A percentile compares a stretch with the other conserved stretches of the same genome.
These are phyloP conservation scores for Tragelaphus imberbis DNA, from an alignment of 2,113 vertebrate genomes.

Conservation along the genomic window DNA sequence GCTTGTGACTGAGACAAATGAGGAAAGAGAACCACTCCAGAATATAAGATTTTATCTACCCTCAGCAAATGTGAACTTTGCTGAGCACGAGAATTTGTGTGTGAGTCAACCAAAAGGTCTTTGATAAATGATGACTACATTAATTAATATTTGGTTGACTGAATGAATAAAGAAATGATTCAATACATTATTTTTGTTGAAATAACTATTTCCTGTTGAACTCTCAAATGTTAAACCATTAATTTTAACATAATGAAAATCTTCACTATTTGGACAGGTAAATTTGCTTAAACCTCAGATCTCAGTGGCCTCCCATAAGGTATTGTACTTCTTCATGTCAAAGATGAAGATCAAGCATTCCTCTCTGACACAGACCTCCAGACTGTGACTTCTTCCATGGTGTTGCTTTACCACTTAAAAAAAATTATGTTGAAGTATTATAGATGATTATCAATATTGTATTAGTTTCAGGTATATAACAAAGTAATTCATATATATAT, in stretches of 20 bases:
- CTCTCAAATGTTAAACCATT: neutral
- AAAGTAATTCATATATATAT: neutral
- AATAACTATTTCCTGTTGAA: neutral
- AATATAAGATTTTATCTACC: neutral
- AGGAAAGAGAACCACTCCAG: neutral
- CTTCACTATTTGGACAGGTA: neutral
- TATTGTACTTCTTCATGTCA: neutral
- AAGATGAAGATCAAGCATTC: neutral
- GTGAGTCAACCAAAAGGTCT: neutral
- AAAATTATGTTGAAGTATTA: neutral
- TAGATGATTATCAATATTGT: neutral
- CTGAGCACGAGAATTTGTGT: neutral
- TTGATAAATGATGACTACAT: neutral
- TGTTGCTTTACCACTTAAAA: neutral
- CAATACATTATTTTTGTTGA: neutral
- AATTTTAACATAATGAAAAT: neutral
- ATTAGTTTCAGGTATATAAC: neutral
- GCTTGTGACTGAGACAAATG: neutral
- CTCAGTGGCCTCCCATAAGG: fast-evolving
- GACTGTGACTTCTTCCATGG: neutral
- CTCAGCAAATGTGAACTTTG: neutral
- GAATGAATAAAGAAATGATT: neutral
- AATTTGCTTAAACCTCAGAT: neutral
- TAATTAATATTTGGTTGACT: neutral
- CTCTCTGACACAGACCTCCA: neutral